Evolutionary conservation across 1,140 invertebrate genomes (phyloP).

Genomic region (Aphis craccivora): DNA sequence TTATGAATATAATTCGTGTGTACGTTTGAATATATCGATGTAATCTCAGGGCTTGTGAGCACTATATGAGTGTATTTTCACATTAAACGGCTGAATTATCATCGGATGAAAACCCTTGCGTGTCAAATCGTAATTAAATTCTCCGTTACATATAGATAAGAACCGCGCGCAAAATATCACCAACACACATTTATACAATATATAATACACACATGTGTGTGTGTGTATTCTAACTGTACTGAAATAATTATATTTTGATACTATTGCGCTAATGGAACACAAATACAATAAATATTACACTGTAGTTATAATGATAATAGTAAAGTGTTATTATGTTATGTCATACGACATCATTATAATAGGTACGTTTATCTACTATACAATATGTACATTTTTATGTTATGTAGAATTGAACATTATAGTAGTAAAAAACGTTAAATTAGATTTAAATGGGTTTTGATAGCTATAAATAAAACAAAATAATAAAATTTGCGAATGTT

Average conservation of each 20-base stretch:
- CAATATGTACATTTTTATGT: too few relatives aligned
- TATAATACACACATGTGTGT: neutral
- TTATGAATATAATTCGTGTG: neutral
- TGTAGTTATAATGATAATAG: neutral
- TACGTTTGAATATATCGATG: neutral
- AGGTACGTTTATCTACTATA: neutral
- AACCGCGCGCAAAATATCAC: neutral
- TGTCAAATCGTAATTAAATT: constrained; percentile 15
- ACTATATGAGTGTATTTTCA: neutral
- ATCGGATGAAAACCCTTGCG: neutral
- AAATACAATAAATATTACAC: neutral
- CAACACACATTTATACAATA: neutral
- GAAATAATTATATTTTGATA: neutral
- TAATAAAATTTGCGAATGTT: neutral
- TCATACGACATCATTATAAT: neutral
- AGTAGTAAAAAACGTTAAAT: neutral
- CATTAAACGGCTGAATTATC: neutral
- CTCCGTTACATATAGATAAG: neutral
- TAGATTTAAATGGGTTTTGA: neutral
- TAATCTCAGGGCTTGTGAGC: neutral
- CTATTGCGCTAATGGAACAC: neutral
- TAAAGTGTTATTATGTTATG: neutral
- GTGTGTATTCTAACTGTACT: neutral
- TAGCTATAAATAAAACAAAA: neutral
- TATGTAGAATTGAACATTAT: neutral